These are phyloP conservation scores for Conopomorpha cramerella DNA, from an alignment of 1,140 invertebrate genomes.

Conservation along the genomic window DNA sequence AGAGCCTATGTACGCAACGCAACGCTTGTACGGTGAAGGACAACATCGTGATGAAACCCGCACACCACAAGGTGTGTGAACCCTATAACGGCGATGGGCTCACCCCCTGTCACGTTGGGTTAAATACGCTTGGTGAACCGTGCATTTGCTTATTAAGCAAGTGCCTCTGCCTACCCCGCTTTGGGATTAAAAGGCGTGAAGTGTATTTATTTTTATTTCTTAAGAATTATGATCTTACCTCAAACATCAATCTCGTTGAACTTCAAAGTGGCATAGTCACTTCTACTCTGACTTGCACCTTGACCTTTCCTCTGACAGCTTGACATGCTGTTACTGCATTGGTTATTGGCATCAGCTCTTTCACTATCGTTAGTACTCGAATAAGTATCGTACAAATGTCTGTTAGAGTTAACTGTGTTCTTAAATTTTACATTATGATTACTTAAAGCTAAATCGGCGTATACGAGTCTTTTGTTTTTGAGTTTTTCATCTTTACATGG, in stretches of 20 bases:
- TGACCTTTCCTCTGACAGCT: constrained; percentile 44
- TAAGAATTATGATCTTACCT: constrained; percentile 19
- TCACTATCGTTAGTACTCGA: constrained; percentile 33
- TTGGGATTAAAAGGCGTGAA: too few relatives aligned
- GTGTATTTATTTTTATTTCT: background rate
- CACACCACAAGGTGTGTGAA: too few relatives aligned
- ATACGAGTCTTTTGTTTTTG: constrained; percentile 55
- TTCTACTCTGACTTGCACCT: constrained; percentile 38
- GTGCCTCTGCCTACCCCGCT: too few relatives aligned
- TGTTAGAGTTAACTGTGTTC: constrained; percentile 61
- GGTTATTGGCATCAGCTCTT: constrained; percentile 33
- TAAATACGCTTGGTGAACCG: too few relatives aligned
- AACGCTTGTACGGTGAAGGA: too few relatives aligned
- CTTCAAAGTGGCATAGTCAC: constrained; percentile 76
- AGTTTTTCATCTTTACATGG: constrained; percentile 34
- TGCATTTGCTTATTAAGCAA: too few relatives aligned
- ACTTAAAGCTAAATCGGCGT: constrained; percentile 57
- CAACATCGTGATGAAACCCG: too few relatives aligned
- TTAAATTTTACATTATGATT: constrained; percentile 62
- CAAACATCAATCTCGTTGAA: constrained; percentile 84
- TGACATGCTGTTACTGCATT: constrained; percentile 33
- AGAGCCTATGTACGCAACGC: too few relatives aligned
- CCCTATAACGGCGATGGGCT: too few relatives aligned
- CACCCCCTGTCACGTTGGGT: too few relatives aligned
- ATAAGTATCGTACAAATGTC: constrained; percentile 57